Evolutionary conservation across 2,888 invertebrate species (phyloP), one percentile per base, ranked within the genome.

Genomic region (Agrochola circellaris): DNA sequence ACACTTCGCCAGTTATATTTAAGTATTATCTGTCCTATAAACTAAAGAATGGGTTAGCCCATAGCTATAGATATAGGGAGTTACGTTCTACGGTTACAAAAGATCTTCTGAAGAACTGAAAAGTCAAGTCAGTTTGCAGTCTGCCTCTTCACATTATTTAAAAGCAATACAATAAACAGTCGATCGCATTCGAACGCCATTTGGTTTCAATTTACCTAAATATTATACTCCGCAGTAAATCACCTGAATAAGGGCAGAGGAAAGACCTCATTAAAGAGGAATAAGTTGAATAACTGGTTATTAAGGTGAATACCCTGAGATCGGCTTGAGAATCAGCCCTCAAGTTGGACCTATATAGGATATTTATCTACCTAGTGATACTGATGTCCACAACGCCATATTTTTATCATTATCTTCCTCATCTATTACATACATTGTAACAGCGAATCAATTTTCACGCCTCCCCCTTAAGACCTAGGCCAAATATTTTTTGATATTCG

Each of bases 221-320:
- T 34, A 61, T 51, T 5, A 38, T 34, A 58, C 3, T 26, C n/a
- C 20, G 17, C 20, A 20, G 11, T 66, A 38, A 34, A 38, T 54
- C 26, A 67, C n/a, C 11, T 61, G n/a, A 73, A 70, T 76, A 77
- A 66, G 62, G 34, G 70, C 70, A n/a, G 30, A 71, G 26, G 61
- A 66, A 73, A 68, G 61, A 69, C 42, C 67, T 65, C 51, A 68
- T 61, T 68, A 45, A 80, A 76, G 20, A 65, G 67, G 61, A 68
- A 66, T 79, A 73, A 75, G 72, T 82, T 54, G 81, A 66, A 70
- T 42, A 83, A 85, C 86, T 77, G 68, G 83, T 82, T 83, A 73
- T 73, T 81, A 65, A 56, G 67, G 71, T 82, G 75, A 85, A 83
- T 65, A 82, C 30, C 78, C 78, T 65, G 71, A 65, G 73, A 38